phyloP scores from a whole-genome alignment of 2,888 invertebrate species.

The Troides oblongomaculatus region DNA sequence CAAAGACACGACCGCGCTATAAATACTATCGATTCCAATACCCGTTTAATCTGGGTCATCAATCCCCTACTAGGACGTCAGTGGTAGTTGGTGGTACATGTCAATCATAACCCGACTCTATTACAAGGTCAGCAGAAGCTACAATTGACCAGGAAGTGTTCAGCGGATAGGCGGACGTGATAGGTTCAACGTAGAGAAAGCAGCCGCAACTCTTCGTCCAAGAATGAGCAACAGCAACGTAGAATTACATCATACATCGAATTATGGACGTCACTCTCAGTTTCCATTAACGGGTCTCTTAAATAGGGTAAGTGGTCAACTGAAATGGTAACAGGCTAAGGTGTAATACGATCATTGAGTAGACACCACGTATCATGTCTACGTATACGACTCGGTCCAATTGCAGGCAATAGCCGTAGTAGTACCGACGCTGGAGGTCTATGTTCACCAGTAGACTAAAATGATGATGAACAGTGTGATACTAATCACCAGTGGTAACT shows the following conservation, averaged over 20 bases:
- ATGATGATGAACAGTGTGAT: too few relatives aligned
- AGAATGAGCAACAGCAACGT: conserved; percentile 49
- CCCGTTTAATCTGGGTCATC: conserved; percentile 55
- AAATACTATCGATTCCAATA: conserved; percentile 37
- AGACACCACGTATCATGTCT: too few relatives aligned
- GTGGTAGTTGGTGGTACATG: conserved; percentile 52
- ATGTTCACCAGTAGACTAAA: too few relatives aligned
- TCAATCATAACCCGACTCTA: conserved; percentile 31
- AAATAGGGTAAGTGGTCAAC: conserved; percentile 31
- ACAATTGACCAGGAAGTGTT: conserved; percentile 36
- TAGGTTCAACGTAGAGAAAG: conserved; percentile 60
- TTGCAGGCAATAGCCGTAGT: too few relatives aligned
- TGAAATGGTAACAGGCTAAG: too few relatives aligned
- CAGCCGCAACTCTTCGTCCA: conserved; percentile 41
- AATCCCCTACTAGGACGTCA: conserved; percentile 48
- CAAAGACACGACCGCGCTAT: conserved; percentile 36
- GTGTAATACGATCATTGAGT: too few relatives aligned
- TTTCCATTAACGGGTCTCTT: conserved; percentile 59
- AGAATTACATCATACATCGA: conserved; percentile 52
- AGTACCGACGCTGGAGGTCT: too few relatives aligned
- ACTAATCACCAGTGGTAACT: too few relatives aligned
- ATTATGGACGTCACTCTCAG: conserved; percentile 61
- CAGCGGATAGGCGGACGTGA: conserved; percentile 43
- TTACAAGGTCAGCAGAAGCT: conserved; percentile 38
- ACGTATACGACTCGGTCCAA: too few relatives aligned